Evolutionary conservation across 2,888 invertebrate genomes (phyloP).

Genomic region (Tipula vernalis): DNA sequence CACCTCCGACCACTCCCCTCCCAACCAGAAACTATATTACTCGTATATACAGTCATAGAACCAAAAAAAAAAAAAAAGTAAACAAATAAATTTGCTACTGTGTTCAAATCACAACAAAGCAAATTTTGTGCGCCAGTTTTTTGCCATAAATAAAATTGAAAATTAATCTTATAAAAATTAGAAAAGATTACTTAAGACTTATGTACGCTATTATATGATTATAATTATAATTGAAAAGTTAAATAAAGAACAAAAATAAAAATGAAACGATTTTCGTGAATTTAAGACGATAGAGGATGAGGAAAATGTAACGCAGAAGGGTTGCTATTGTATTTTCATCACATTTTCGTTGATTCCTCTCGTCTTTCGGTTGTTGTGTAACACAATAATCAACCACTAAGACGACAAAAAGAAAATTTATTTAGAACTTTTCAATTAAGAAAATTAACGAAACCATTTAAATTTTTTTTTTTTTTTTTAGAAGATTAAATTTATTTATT

Average conservation of each 20-base stretch:
- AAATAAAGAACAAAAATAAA: not conserved
- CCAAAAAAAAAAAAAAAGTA: not conserved
- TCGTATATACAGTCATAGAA: not conserved
- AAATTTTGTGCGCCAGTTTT: not conserved
- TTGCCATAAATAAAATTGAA: slow-evolving; percentile 5
- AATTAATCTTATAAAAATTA: slow-evolving; percentile 10
- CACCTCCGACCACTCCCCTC: not conserved
- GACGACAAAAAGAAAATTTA: not conserved
- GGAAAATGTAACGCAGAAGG: not conserved
- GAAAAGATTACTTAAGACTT: slow-evolving; percentile 8
- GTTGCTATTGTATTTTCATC: not conserved
- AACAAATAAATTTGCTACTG: not conserved
- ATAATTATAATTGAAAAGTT: slow-evolving; percentile 10
- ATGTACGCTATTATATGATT: slow-evolving; percentile 9
- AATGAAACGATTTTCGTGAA: not conserved
- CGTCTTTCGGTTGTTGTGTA: not conserved
- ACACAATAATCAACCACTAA: slow-evolving; percentile 4
- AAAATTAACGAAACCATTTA: slow-evolving; percentile 8
- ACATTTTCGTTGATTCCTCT: not conserved
- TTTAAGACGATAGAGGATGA: not conserved
- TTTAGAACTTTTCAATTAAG: slow-evolving; percentile 8
- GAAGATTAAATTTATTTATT: not conserved
- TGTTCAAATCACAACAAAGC: not conserved
- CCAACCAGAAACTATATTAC: not conserved
- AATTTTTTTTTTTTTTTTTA: not conserved